Evolutionary conservation across 2,797 vertebrate species (phyloP).

Genomic region (Thaleichthys pacificus): DNA sequence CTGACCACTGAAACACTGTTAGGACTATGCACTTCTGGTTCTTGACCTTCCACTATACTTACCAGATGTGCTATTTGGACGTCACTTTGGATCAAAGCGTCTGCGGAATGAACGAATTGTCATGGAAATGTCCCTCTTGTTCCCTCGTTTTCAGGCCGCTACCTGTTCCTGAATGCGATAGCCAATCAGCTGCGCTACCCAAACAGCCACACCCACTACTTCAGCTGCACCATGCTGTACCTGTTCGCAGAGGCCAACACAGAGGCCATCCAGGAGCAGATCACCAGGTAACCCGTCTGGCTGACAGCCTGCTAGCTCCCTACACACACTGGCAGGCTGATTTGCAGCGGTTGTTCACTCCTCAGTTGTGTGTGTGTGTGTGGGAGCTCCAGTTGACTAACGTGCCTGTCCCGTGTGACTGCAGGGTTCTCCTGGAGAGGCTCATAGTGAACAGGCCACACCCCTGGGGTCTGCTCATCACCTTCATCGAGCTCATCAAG

Average conservation of each 20-base stretch:
- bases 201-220: conserved; percentile 99
- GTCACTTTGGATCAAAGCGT: too few species aligned
- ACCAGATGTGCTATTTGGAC: too few species aligned
- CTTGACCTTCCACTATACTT: not conserved
- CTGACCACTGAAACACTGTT: not conserved
- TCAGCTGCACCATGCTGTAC: conserved; percentile 99
- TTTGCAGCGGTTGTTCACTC: too few species aligned
- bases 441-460: conserved; percentile 99
- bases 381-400: too few species aligned
- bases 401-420: not conserved
- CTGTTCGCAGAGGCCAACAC: conserved; percentile 98
- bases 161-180: conserved; percentile 97
- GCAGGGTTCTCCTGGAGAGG: conserved; percentile 94
- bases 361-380: too few species aligned
- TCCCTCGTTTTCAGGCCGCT: conserved; percentile 82
- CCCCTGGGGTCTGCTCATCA: conserved; percentile 98
- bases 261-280: conserved; percentile 98
- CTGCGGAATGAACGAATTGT: not conserved
- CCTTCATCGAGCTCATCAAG: conserved; percentile 99
- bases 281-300: conserved; percentile 83
- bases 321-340: too few species aligned
- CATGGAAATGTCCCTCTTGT: not conserved
- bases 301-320: not conserved
- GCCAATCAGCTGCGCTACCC: conserved; percentile 99
- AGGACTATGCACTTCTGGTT: not conserved